Evolutionary conservation across 2,113 vertebrate species (phyloP).

Genomic region (Plotosus lineatus): DNA sequence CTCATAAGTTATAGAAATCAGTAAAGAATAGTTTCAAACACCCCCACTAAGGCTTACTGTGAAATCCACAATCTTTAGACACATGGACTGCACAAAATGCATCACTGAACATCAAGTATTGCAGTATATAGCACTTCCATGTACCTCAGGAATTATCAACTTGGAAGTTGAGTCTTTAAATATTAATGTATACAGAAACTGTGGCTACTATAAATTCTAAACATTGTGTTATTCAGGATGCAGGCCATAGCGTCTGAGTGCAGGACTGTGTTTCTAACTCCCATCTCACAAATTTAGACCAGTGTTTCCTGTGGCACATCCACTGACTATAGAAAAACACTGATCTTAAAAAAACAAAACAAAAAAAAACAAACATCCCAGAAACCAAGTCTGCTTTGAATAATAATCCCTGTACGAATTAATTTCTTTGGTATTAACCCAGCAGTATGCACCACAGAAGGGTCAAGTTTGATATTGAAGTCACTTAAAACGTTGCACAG

Average conservation of each 20-base stretch:
- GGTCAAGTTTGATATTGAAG: neutral
- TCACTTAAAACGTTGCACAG: neutral
- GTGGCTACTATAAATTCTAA: neutral
- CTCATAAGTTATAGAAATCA: conserved; percentile 6
- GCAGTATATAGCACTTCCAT: conserved; percentile 28
- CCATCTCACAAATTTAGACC: neutral
- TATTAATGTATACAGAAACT: neutral
- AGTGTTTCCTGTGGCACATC: neutral
- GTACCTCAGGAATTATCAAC: neutral
- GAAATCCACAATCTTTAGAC: neutral
- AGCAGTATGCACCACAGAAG: neutral
- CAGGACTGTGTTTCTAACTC: neutral
- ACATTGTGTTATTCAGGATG: neutral
- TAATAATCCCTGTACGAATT: neutral
- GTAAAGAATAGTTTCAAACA: conserved; percentile 4
- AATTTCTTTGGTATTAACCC: conserved; percentile 3
- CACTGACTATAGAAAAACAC: neutral
- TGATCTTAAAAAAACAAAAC: neutral
- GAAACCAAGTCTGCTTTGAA: neutral
- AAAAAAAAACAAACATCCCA: neutral
- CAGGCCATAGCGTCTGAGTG: neutral
- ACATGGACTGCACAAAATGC: neutral
- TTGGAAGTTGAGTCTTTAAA: neutral
- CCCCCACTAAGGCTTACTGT: conserved; percentile 5
- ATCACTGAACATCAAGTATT: neutral